These are phyloP conservation scores for Amorpha juglandis DNA, from an alignment of 2,888 invertebrate genomes.

Conservation along the genomic window DNA sequence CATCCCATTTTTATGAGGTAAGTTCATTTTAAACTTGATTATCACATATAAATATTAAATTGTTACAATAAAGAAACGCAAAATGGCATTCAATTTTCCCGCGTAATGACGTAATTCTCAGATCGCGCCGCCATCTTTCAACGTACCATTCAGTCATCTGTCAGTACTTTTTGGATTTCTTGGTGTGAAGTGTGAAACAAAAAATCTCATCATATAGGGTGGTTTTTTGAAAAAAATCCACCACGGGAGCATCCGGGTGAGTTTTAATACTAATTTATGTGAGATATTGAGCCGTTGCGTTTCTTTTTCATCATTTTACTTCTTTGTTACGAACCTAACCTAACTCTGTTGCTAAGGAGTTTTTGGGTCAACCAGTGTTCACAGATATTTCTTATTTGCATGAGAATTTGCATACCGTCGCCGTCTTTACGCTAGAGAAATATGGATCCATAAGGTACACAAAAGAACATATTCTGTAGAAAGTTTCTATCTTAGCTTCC, in stretches of 20 bases:
- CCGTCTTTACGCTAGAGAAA: conserved; percentile 39
- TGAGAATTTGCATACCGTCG: conserved; percentile 57
- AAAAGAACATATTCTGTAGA: not conserved
- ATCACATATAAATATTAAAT: conserved; percentile 28
- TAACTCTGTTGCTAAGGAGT: conserved; percentile 49
- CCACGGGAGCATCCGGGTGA: conserved; percentile 82
- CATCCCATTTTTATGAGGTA: conserved; percentile 68
- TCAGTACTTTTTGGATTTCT: conserved; percentile 60
- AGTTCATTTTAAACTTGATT: conserved; percentile 44
- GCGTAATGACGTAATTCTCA: conserved; percentile 75
- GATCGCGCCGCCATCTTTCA: conserved; percentile 67
- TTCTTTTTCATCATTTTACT: conserved; percentile 43
- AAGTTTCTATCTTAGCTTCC: not conserved
- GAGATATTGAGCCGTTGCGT: conserved; percentile 37
- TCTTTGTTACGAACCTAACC: conserved; percentile 51
- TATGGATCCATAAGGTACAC: conserved; percentile 18
- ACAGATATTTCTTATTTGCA: conserved; percentile 56
- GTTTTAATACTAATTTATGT: conserved; percentile 48
- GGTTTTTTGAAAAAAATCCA: conserved; percentile 60
- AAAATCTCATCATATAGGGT: conserved; percentile 61
- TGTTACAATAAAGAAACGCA: conserved; percentile 46
- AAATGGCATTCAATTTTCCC: conserved; percentile 72
- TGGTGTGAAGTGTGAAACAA: conserved; percentile 64
- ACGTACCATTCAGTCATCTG: conserved; percentile 71
- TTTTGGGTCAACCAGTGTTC: conserved; percentile 78